These are phyloP conservation scores for Ramphastos sulfuratus DNA, from an alignment of 2,113 vertebrate species.

Conservation along the genomic window DNA sequence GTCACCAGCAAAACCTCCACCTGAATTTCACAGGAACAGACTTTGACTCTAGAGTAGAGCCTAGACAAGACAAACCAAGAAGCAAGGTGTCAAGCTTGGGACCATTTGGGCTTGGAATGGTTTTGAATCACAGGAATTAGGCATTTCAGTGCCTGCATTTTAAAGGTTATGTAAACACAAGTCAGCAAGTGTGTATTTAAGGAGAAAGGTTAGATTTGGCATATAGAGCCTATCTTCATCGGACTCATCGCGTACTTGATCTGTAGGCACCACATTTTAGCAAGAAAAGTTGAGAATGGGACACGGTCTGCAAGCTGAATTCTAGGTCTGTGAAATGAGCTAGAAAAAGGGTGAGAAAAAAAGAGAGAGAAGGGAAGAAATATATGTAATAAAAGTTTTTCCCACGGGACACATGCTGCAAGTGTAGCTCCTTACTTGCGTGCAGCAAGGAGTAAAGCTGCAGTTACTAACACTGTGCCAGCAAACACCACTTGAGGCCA, in stretches of 20 bases:
- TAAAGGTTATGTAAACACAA: slow-evolving; percentile 55
- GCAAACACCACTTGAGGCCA: neutral
- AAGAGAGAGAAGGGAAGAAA: fast-evolving
- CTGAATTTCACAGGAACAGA: neutral
- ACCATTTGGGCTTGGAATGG: slow-evolving; percentile 48
- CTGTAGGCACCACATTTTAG: slow-evolving; percentile 43
- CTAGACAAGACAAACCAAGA: neutral
- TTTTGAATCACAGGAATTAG: slow-evolving; percentile 54
- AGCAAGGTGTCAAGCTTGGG: slow-evolving; percentile 11
- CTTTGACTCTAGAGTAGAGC: neutral
- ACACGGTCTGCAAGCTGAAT: neutral
- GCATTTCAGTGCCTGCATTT: neutral
- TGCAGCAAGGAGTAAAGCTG: neutral
- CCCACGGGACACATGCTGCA: slow-evolving; percentile 32
- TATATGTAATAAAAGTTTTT: neutral
- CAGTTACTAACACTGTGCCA: neutral
- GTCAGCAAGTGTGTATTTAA: slow-evolving; percentile 36
- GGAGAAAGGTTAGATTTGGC: slow-evolving; percentile 71
- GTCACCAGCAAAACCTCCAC: neutral
- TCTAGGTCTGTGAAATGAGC: neutral
- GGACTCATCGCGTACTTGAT: neutral
- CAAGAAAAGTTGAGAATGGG: neutral
- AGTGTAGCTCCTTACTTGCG: slow-evolving; percentile 6
- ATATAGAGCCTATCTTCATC: slow-evolving; percentile 30
- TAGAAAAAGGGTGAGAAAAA: neutral